Percentiles rank a stretch among this genome's conserved stretches.
Evolutionary conservation across 2,113 vertebrate genomes (phyloP).

Genomic region (Megaceryle torquata): DNA sequence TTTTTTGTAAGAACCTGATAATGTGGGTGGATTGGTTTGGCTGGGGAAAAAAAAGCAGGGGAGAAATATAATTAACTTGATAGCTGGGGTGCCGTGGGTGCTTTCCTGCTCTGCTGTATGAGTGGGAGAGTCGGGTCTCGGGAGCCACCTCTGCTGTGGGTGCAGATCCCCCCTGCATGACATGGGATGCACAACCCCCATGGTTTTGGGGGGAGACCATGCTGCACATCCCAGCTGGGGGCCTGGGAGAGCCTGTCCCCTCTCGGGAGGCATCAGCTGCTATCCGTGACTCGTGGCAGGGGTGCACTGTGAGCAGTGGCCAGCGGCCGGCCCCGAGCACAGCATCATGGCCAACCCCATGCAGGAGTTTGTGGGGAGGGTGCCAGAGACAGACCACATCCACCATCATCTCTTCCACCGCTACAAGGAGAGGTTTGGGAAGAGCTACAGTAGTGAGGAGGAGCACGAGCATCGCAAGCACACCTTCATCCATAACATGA

Average conservation of each 20-base stretch:
- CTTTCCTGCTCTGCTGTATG: not conserved
- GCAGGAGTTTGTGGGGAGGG: constrained; percentile 74
- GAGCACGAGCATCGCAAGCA: constrained; percentile 76
- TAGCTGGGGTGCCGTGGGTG: not conserved
- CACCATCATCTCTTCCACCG: constrained; percentile 69
- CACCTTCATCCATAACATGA: constrained; percentile 73
- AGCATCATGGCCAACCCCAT: constrained; percentile 79
- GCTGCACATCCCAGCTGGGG: not conserved
- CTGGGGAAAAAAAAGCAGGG: not conserved
- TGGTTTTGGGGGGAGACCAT: not conserved
- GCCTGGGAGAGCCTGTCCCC: rapidly evolving
- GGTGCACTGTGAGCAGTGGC: constrained; percentile 29
- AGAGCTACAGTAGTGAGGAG: constrained; percentile 60
- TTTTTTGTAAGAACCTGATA: not conserved
- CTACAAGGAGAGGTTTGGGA: constrained; percentile 72
- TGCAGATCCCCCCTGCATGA: rapidly evolving
- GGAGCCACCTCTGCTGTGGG: not conserved
- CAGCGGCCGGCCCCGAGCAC: constrained; percentile 54
- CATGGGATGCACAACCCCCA: rapidly evolving
- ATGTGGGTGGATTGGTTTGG: not conserved
- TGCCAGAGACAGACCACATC: constrained; percentile 37
- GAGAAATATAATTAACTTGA: not conserved
- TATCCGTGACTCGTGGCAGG: not conserved
- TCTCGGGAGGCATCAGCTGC: not conserved
- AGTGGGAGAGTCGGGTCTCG: not conserved